phyloP scores from a whole-genome alignment of 2,113 vertebrate genomes.

The Apteryx owenii region DNA sequence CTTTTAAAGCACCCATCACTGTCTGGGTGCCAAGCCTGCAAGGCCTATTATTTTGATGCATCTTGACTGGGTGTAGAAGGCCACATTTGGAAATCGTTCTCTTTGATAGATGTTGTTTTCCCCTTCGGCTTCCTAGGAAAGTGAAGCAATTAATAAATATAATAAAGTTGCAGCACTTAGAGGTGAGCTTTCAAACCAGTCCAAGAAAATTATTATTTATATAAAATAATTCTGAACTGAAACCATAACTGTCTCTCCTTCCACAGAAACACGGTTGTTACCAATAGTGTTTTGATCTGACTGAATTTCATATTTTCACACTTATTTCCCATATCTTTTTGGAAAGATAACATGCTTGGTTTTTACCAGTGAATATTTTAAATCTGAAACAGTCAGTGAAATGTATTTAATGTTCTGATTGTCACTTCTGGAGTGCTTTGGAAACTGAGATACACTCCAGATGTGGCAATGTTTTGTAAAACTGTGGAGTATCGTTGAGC shows the following conservation, averaged over 20 bases:
- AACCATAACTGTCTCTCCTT: not conserved
- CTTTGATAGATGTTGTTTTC: constrained; percentile 62
- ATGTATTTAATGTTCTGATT: not conserved
- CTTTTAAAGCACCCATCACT: constrained; percentile 8
- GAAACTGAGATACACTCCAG: not conserved
- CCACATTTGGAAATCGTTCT: not conserved
- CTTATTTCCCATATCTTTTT: not conserved
- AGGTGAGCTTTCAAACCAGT: constrained; percentile 63
- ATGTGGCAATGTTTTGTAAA: not conserved
- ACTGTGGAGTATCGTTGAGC: not conserved
- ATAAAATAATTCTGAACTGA: constrained; percentile 49
- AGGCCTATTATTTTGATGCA: constrained; percentile 56
- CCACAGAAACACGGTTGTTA: not conserved
- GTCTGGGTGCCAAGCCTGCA: constrained; percentile 36
- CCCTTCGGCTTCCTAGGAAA: constrained; percentile 19
- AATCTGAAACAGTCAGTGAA: not conserved
- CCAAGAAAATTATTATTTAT: constrained; percentile 68
- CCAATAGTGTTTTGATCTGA: not conserved
- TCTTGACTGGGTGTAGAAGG: constrained; percentile 18
- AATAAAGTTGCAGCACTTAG: constrained; percentile 27
- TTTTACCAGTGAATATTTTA: not conserved
- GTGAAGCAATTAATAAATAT: constrained; percentile 48
- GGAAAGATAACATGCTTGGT: not conserved
- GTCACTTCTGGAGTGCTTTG: not conserved
- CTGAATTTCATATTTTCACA: not conserved